These are phyloP conservation scores for Steinernema feltiae DNA, from an alignment of 1,140 invertebrate genomes.

Conservation along the genomic window DNA sequence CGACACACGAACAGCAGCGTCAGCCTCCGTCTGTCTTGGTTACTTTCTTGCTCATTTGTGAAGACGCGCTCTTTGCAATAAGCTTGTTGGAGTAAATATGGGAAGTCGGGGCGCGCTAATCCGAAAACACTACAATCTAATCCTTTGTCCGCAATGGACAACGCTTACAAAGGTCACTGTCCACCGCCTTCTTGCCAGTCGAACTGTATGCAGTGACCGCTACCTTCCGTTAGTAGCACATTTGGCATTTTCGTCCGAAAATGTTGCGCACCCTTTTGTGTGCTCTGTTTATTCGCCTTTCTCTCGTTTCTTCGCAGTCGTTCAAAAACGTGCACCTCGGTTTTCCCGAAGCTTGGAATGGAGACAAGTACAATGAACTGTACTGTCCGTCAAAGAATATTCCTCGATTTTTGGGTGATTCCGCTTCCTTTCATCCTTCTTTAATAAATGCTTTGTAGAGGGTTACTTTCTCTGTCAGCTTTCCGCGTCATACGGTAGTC, in stretches of 20 bases:
- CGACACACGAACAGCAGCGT: neutral
- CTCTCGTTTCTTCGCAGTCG: neutral
- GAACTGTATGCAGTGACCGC: neutral
- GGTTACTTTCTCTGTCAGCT: slow-evolving; percentile 57
- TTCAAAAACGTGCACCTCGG: slow-evolving; percentile 44
- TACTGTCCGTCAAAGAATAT: slow-evolving; percentile 57
- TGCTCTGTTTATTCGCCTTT: neutral
- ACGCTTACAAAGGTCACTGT: slow-evolving; percentile 7
- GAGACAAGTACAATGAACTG: slow-evolving; percentile 53
- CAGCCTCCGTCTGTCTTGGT: neutral
- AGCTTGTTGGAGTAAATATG: slow-evolving; percentile 10
- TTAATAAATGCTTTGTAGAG: slow-evolving; percentile 37
- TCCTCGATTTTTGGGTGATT: slow-evolving; percentile 51
- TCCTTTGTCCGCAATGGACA: neutral
- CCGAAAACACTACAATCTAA: slow-evolving; percentile 8
- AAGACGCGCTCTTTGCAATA: neutral
- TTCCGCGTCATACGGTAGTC: slow-evolving; percentile 53
- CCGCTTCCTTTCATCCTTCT: neutral
- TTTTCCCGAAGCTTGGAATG: slow-evolving; percentile 56
- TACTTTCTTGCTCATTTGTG: slow-evolving; percentile 1
- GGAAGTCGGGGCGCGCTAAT: slow-evolving; percentile 2
- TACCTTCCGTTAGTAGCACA: neutral
- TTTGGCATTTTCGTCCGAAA: neutral
- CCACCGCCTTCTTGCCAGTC: neutral
- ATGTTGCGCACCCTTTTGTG: neutral